Evolutionary conservation across 2,113 vertebrate species (phyloP).

Genomic region (Dasypus novemcinctus): DNA sequence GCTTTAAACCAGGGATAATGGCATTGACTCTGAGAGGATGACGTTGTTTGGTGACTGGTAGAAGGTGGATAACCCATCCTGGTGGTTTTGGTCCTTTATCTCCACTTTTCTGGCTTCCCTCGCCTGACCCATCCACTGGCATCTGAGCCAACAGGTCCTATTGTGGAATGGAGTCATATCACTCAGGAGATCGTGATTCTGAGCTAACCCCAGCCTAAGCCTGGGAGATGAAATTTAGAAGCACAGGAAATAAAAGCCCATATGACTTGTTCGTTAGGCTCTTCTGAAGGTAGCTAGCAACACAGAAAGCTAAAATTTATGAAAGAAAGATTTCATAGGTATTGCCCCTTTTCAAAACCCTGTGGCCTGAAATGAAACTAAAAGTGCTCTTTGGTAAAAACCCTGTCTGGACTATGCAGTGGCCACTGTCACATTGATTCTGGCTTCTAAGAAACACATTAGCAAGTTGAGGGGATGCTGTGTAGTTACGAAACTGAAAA

Average conservation of each 20-base stretch:
- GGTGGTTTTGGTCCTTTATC: not conserved
- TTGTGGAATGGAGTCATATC: not conserved
- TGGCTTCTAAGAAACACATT: not conserved
- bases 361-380: not conserved
- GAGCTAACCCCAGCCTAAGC: not conserved
- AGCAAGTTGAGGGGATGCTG: not conserved
- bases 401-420: rapidly evolving
- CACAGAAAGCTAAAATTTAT: not conserved
- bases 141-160: rapidly evolving
- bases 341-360: not conserved
- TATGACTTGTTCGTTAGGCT: not conserved
- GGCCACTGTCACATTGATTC: not conserved
- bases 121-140: not conserved
- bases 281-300: not conserved
- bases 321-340: not conserved
- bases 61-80: rapidly evolving
- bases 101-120: not conserved
- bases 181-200: not conserved
- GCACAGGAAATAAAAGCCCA: rapidly evolving
- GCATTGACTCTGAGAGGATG: not conserved
- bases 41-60: not conserved
- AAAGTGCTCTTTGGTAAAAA: not conserved
- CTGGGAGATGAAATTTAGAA: not conserved
- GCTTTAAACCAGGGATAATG: not conserved
- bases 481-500: not conserved